Evolutionary conservation across 2,888 invertebrate species (phyloP).

Genomic region (Chymomyza fuscimana): DNA sequence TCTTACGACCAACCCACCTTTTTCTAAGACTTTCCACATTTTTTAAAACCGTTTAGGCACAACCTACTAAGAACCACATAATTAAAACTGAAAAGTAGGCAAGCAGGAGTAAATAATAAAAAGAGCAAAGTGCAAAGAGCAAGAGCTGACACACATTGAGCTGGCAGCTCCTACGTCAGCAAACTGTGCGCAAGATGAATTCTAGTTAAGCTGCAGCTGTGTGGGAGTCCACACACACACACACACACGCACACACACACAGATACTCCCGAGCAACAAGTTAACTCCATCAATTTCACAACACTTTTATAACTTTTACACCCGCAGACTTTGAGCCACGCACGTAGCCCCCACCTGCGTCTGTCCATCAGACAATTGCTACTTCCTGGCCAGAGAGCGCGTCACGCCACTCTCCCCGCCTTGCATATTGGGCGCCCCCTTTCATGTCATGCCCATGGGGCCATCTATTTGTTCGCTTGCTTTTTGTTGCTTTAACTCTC

Average conservation of each 20-base stretch:
- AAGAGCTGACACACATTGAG: background rate
- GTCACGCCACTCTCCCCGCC: background rate
- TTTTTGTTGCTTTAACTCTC: conserved; percentile 51
- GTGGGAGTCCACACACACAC: background rate
- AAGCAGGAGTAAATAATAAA: background rate
- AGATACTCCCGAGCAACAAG: background rate
- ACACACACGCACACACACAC: too few species aligned
- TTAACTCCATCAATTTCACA: conserved; percentile 9
- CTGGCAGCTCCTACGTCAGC: background rate
- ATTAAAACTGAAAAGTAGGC: conserved; percentile 1
- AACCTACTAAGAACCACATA: background rate
- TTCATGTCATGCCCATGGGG: background rate
- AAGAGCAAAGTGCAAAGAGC: conserved; percentile 1
- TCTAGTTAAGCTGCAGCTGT: background rate
- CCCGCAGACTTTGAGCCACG: background rate
- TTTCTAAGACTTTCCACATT: too few species aligned
- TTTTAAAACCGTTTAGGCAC: too few species aligned
- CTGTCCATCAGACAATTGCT: background rate
- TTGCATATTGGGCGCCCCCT: background rate
- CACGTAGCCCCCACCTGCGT: background rate
- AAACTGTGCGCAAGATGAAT: background rate
- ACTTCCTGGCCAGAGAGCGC: background rate
- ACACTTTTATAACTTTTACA: background rate
- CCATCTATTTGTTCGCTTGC: conserved; percentile 29
- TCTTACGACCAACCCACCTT: too few species aligned